Conservation (phyloP, 1,140 invertebrate genomes). For the Drosophila prosaltans region DNA sequence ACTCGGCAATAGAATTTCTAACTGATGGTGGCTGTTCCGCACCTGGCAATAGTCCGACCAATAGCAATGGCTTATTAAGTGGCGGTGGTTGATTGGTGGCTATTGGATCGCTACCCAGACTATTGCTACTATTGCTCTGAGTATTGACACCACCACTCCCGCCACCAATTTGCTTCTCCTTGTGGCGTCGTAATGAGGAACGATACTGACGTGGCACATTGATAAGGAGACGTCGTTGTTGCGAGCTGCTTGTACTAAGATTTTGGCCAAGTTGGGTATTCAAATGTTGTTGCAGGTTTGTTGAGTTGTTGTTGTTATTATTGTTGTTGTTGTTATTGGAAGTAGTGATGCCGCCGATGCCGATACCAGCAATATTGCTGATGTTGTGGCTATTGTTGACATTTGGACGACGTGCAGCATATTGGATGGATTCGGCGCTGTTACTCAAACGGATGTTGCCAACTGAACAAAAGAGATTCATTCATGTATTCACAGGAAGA, state of each 20-base stretch:
- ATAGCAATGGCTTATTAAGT: slow-evolving; percentile 61
- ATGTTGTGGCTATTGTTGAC: slow-evolving; percentile 59
- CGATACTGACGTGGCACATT: slow-evolving; percentile 87
- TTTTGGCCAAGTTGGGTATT: slow-evolving; percentile 4
- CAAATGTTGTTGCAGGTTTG: slow-evolving; percentile 8
- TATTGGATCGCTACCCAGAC: slow-evolving; percentile 53
- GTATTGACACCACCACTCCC: slow-evolving; percentile 32
- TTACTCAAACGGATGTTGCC: slow-evolving; percentile 86
- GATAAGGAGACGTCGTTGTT: slow-evolving; percentile 84
- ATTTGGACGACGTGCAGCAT: slow-evolving; percentile 84
- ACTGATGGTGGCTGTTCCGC: slow-evolving; percentile 71
- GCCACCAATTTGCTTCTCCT: slow-evolving; percentile 85
- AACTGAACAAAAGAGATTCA: slow-evolving; percentile 67
- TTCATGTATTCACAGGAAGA: slow-evolving; percentile 14
- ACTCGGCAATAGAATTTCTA: slow-evolving; percentile 74
- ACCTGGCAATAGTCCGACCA: slow-evolving; percentile 66
- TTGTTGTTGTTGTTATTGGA: slow-evolving; percentile 76
- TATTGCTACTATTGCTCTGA: slow-evolving; percentile 74
- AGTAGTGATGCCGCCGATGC: slow-evolving; percentile 30
- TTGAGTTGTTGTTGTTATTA: slow-evolving; percentile 7
- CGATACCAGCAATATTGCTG: background rate
- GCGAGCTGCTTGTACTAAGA: slow-evolving; percentile 37
- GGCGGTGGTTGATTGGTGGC: slow-evolving; percentile 25
- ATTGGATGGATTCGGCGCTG: slow-evolving; percentile 87
- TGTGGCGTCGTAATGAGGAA: slow-evolving; percentile 88